Conservation (phyloP, 2,888 invertebrate species). For the Strigamia maritima region DNA sequence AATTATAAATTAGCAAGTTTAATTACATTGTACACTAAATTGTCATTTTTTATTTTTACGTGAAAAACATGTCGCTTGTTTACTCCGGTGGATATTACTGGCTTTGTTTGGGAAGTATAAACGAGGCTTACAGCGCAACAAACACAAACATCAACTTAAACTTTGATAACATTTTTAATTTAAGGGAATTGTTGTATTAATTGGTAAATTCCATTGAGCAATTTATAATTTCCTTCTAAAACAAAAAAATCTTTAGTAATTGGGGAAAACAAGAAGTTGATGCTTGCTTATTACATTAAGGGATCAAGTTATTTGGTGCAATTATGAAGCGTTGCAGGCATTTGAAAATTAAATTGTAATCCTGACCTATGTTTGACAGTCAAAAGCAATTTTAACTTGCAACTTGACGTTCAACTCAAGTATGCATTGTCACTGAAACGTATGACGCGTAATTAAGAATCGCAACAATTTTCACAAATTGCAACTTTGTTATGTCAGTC, state of each 20-base stretch:
- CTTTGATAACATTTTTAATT: background rate
- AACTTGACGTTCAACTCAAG: background rate
- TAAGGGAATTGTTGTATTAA: background rate
- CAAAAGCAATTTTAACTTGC: background rate
- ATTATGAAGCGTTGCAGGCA: background rate
- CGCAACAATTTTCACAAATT: slow-evolving; percentile 7
- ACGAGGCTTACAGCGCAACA: too few relatives aligned
- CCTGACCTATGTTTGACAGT: background rate
- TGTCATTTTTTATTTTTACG: too few relatives aligned
- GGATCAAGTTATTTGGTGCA: slow-evolving; percentile 9
- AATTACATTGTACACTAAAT: too few relatives aligned
- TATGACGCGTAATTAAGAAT: background rate
- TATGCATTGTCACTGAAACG: background rate
- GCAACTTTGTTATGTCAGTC: slow-evolving; percentile 9
- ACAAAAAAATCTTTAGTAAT: background rate
- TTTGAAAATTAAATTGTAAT: slow-evolving; percentile 16
- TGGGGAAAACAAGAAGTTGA: background rate
- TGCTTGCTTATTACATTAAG: slow-evolving; percentile 1
- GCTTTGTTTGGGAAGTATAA: too few relatives aligned
- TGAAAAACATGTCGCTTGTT: too few relatives aligned
- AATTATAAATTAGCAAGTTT: too few relatives aligned
- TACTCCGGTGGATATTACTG: too few relatives aligned
- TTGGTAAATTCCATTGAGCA: background rate
- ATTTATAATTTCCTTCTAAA: background rate
- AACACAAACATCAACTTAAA: background rate